Base-by-base conservation (phyloP, 2,113 vertebrate species). In the Cyphomyrus plagiostoma region DNA sequence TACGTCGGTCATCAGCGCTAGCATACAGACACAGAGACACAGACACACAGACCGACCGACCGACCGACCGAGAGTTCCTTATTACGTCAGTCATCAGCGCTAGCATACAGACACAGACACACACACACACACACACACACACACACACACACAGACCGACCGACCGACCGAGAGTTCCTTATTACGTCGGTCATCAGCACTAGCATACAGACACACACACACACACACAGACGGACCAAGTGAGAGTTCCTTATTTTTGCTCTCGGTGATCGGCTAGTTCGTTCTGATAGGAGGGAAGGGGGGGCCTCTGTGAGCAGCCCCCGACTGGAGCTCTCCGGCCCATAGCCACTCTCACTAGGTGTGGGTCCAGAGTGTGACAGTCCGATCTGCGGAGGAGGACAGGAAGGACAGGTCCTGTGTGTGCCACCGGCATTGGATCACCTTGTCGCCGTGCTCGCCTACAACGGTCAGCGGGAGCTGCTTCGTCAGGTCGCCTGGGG, bases 371-470 rank as follows among this genome's bases (percentile, higher is more conserved):
- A 99, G 97, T 23, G 97, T 99, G 91, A 99, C 99, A 89, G 98
- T 99, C 93, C 98, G 98, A 95, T 99, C 99, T 90, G 99, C 99
- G 82, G 98, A 99, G 2, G 99, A 99, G 0, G 98, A 99, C 91
- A 99, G 95, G 96, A 99, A 99, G 92, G 99, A 99, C 90, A 99
- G 97, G 90, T 99, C 97, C 87, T 98, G 96, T 0, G 99, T 97
- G 91, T 99, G 99, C 99, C 98, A 99, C 4, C 98, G 95, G 94
- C 98, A 99, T 86, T 99, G 98, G 91, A 99, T 99, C 94, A 99
- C 98, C 94, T 99, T 99, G 96, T 99, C 98, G 62, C 97, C 97
- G 92, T 99, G 98, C 90, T 99, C 97, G 80, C 98, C 98, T 45
- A 97, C 98, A 89, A 97, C 96, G 84, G 97, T 99, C 90, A 96